Evolutionary conservation across 1,140 invertebrate species (phyloP), one percentile per base, ranked within the genome.

Genomic region (Rhagoletis pomonella): DNA sequence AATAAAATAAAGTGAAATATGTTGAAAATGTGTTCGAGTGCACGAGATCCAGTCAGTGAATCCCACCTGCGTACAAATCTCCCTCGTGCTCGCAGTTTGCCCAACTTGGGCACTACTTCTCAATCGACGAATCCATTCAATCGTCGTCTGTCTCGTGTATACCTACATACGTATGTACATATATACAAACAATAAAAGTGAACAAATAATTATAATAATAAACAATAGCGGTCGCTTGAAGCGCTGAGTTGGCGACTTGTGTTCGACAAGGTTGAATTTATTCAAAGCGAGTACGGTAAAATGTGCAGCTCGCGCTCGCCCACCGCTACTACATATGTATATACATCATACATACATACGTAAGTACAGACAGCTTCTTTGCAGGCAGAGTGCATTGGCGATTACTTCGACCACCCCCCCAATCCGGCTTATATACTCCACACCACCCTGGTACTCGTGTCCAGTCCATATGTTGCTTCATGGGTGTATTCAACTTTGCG

Each of bases 181-280:
- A 29, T 29, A 81, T n/a, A n/a, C 7, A 81, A 73, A 6, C 42
- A 47, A 73, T 9, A 44, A 44, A 73, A 73, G 39, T 0, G 44
- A 73, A 44, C 4, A 62, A n/a, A 17, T 14, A n/a, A 39, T 7
- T 6, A 5, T 29, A 67, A 81, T 19, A 81, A 42, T 55, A 81
- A 81, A 81, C 47, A 55, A 55, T n/a, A 17, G 7, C 73, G 47
- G n/a, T 81, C 55, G 10, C 73, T 81, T 81, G 17, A 55, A 55
- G 73, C 73, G 5, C 50, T 81, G 42, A 81, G 73, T 81, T 81
- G 47, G 60, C 60, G 60, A 12, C 60, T 55, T 55, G 44, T n/a
- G 42, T 81, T 81, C 73, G 47, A 81, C 73, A 81, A 81, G 73
- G 73, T 81, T 81, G 73, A 81, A 81, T 81, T 81, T 81, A 55